Conservation (phyloP, 2,888 invertebrate species). For the Temnothorax ravouxi region DNA sequence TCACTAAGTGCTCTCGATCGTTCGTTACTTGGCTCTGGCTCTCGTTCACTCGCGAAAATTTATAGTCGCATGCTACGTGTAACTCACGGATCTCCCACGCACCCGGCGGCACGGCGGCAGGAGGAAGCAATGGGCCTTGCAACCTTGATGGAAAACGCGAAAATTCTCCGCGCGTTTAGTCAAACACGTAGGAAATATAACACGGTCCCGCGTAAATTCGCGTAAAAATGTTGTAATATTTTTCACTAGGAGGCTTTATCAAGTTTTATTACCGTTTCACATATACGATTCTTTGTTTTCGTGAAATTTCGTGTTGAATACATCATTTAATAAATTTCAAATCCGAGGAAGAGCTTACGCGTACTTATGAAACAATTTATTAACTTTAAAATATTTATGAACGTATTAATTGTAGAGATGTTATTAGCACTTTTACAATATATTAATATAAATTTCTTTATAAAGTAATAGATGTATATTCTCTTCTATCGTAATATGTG, state of each 20-base stretch:
- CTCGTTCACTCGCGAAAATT: constrained; percentile 76
- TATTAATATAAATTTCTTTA: constrained; percentile 14
- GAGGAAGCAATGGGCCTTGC: constrained; percentile 67
- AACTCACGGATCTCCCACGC: constrained; percentile 72
- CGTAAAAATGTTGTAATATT: constrained; percentile 49
- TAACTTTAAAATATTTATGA: background rate
- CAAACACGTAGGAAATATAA: constrained; percentile 64
- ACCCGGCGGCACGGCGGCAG: constrained; percentile 9
- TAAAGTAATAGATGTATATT: background rate
- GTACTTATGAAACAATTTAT: constrained; percentile 25
- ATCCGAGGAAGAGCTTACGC: background rate
- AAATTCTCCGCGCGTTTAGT: constrained; percentile 65
- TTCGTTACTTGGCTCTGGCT: constrained; percentile 79
- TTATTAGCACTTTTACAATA: background rate
- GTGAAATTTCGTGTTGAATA: background rate
- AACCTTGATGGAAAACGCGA: constrained; percentile 64
- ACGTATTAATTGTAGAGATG: background rate
- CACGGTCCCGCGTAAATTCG: constrained; percentile 45
- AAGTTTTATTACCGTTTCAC: constrained; percentile 30
- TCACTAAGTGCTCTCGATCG: constrained; percentile 82
- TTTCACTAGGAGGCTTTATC: constrained; percentile 30
- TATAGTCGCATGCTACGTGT: constrained; percentile 75
- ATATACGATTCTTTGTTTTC: background rate
- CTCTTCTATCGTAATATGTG: background rate
- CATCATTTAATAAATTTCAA: background rate